phyloP scores from a whole-genome alignment of 1,140 invertebrate species.

The Octopus bimaculoides region DNA sequence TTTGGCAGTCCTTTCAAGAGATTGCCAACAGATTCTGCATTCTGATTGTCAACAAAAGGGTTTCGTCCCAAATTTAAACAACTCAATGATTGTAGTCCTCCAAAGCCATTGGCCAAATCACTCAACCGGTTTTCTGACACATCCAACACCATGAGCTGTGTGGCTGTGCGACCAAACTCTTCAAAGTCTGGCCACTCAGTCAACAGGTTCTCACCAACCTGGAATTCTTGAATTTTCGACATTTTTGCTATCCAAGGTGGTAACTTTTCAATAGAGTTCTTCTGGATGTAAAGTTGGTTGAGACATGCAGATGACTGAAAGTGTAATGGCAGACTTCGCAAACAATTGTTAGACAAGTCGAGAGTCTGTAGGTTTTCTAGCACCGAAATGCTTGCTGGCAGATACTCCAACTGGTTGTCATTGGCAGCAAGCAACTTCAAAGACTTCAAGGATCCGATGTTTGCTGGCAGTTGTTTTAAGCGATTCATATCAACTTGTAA shows the following conservation, averaged over 20 bases:
- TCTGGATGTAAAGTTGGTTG: neutral
- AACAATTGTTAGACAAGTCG: neutral
- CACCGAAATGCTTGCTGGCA: neutral
- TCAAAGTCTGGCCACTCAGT: neutral
- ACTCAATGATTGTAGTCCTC: neutral
- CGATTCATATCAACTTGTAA: neutral
- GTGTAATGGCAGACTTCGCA: neutral
- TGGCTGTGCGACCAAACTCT: neutral
- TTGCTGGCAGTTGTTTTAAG: neutral
- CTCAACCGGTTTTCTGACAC: neutral
- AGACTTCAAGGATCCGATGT: neutral
- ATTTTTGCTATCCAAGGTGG: neutral
- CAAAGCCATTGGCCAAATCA: neutral
- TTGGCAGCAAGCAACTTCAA: neutral
- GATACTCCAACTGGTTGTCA: neutral
- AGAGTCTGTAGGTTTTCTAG: neutral
- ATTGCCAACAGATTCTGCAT: neutral
- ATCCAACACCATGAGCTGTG: neutral
- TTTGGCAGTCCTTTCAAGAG: neutral
- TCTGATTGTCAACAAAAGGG: neutral
- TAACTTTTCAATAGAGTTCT: neutral
- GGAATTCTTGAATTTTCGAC: neutral
- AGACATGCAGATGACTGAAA: neutral
- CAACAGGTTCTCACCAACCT: neutral
- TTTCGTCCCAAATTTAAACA: neutral